Base-by-base conservation (phyloP, 2,888 invertebrate species). In the Synanthedon tipuliformis region DNA sequence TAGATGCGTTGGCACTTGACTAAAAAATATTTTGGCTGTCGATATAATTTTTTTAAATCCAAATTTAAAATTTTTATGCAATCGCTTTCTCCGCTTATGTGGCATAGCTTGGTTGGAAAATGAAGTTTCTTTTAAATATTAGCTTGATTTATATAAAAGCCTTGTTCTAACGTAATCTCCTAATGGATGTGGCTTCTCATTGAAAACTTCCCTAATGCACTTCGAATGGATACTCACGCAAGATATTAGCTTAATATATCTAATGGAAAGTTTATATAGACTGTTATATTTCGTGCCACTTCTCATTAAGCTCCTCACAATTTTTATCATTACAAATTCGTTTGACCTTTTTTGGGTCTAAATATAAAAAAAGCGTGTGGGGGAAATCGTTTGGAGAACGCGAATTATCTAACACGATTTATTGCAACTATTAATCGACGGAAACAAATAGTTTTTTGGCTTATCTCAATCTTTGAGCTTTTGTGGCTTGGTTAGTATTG, bases 311-410 rank as follows among this genome's bases (percentile, higher is more conserved):
- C 56, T 70, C 61, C 59, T 56, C 69, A 66, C 65, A 72, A 71
- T 66, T 78, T 76, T 77, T 76, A 76, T 76, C 71, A 74, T 67
- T 66, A 65, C 57, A 60, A 65, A 63, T 71, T 66, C 64, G 63
- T 61, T 64, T 56, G 60, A 63, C 66, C 66, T 62, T 58, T 61
- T 68, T 62, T 58, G 55, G 62, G 58, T 66, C 67, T 63, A 65
- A 73, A 70, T 67, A 64, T 61, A 69, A 69, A 73, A 69, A 69
- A 34, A 73, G 68, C 67, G 61, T 62, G 56, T 63, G 61, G 59
- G 59, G 64, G 61, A 63, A 66, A 61, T 59, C 62, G 59, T 59
- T 56, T 56, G 55, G 59, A 56, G 56, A 54, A 53, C 54, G 54
- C 55, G 54, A 61, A 63, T 64, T 70, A 68, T 64, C 66, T 61